These are phyloP conservation scores for Chloroceryle aenea DNA, from an alignment of 2,113 vertebrate species.

Conservation along the genomic window DNA sequence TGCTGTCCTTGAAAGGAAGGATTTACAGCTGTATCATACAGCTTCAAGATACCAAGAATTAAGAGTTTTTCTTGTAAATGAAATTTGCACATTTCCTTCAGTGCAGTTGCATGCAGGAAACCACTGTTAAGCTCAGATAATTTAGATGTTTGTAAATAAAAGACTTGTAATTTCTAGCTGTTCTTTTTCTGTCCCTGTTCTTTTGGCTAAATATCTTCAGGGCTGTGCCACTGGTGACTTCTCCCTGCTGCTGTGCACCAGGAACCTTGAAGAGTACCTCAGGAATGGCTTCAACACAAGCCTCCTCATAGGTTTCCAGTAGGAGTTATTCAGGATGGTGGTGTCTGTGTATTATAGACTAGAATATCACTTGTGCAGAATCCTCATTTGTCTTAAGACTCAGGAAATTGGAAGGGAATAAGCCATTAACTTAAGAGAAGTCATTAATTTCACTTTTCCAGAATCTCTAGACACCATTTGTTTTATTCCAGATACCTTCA, in stretches of 20 bases:
- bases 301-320: not conserved
- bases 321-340: accelerated
- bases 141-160: not conserved
- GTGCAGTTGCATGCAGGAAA: not conserved
- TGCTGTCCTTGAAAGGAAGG: not conserved
- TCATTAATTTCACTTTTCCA: not conserved
- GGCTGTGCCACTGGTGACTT: not conserved
- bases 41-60: not conserved
- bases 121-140: not conserved
- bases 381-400: not conserved
- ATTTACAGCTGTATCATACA: not conserved
- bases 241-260: not conserved
- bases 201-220: not conserved
- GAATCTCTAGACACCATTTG: not conserved
- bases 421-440: not conserved
- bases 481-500: not conserved
- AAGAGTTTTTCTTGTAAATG: not conserved
- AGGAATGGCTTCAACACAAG: not conserved
- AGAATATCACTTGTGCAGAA: not conserved
- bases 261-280: accelerated
- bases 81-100: not conserved
- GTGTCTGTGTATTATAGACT: accelerated
- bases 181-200: not conserved
- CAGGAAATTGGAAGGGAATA: not conserved
- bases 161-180: not conserved